Evolutionary conservation across 1,140 invertebrate species (phyloP), one percentile per base, ranked within the genome.

Genomic region (Leptinotarsa texana): DNA sequence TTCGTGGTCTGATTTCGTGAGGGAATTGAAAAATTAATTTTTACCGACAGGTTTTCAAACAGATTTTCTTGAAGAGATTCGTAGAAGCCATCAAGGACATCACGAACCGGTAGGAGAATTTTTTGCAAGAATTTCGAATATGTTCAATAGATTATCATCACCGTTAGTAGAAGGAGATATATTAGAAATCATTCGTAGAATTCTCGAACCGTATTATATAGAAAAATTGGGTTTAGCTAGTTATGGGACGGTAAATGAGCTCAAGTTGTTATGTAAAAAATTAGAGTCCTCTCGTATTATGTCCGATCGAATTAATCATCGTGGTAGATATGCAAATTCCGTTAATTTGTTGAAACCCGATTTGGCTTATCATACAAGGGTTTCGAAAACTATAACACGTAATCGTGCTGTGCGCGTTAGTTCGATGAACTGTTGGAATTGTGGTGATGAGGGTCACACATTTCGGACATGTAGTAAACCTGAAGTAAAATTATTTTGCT

Each of bases 181-280:
- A 67, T 51, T 82, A 2, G 77, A 80, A 73, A 82, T 81, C n/a
- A n/a, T 82, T 76, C 27, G 57, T 18, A 80, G 82, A 69, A 81
- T 80, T 63, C 78, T 83, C 8, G 62, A 78, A 13, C 80, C 82
- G 24, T 79, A 73, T 51, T 73, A 65, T 21, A 73, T 73, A 17
- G 27, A 74, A 27, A 61, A 61, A n/a, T 68, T 70, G 13, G 73
- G 73, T 49, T 49, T 4, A 8, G 15, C 24, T 6, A 47, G 3
- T 47, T 61, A 61, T 70, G 21, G 47, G 5, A 70, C 67, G 2
- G 73, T 74, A 3, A 57, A 74, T 4, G 73, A 74, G 8, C 61
- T 74, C 17, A 24, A 63, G 1, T 17, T 18, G 3, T 15, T 51
- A 11, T 21, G 21, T 21, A 21, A 21, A 21, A 21, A 21, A 21